phyloP scores from a whole-genome alignment of 2,797 vertebrate genomes.

The Cichlasoma orientale region DNA sequence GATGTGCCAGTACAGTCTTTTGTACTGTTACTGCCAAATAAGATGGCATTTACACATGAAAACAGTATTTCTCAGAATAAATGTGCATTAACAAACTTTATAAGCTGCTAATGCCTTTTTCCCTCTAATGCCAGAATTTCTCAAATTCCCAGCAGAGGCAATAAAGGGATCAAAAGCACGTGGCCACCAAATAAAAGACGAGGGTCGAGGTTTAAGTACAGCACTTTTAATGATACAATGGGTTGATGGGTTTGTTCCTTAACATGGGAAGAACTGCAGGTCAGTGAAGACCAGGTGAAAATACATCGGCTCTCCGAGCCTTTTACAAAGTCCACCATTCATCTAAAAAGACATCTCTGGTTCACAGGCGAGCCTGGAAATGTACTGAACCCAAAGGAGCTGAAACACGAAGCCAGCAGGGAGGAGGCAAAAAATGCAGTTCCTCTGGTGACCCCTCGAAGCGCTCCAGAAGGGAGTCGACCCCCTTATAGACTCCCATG shows the following conservation, averaged over 20 bases:
- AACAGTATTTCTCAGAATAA: not conserved
- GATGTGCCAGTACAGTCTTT: no score
- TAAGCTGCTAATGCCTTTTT: not conserved
- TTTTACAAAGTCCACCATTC: conserved; percentile 56
- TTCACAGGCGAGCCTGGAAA: conserved; percentile 71
- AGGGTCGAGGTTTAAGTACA: conserved; percentile 64
- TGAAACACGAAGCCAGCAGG: not conserved
- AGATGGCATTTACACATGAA: rapidly evolving
- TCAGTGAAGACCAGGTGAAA: conserved; percentile 69
- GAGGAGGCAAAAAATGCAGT: not conserved
- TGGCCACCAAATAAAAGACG: not conserved
- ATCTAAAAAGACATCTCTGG: conserved; percentile 63
- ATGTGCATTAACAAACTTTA: not conserved
- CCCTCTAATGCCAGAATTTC: not conserved
- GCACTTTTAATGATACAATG: conserved; percentile 82
- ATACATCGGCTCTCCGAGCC: conserved; percentile 51
- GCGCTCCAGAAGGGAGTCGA: not conserved
- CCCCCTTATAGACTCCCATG: not conserved
- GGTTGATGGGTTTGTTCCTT: conserved; percentile 70
- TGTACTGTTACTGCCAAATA: rapidly evolving
- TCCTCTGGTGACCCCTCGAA: not conserved
- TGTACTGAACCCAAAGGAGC: conserved; percentile 32
- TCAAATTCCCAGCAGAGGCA: not conserved
- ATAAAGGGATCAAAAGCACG: not conserved
- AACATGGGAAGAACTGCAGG: conserved; percentile 72